Percentiles rank a stretch among this genome's conserved stretches.
These are phyloP conservation scores for Thysanoteuthis rhombus DNA, from an alignment of 2,888 invertebrate species.

Conservation along the genomic window DNA sequence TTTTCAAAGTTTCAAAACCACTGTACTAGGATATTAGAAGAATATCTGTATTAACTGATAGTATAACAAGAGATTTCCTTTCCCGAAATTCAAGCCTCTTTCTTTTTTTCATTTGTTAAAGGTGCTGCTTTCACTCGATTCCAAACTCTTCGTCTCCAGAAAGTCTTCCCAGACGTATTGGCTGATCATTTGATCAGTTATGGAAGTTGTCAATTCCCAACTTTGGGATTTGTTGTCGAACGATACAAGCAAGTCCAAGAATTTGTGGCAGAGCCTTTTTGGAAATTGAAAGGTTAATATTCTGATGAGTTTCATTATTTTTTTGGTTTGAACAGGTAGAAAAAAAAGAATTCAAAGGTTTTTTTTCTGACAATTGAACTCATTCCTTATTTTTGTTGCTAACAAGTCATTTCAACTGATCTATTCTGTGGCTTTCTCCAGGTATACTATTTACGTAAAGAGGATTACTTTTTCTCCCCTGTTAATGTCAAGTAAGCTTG, in stretches of 20 bases:
- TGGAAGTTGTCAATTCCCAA: conserved; percentile 99
- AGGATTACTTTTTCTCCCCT: too few relatives aligned
- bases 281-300: conserved; percentile 79
- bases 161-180: conserved; percentile 69
- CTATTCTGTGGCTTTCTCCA: too few relatives aligned
- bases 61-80: neutral
- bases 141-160: conserved; percentile 89
- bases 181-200: conserved; percentile 90
- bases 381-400: too few relatives aligned
- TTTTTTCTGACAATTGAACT: too few relatives aligned
- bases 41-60: too few relatives aligned
- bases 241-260: conserved; percentile 88
- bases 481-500: too few relatives aligned
- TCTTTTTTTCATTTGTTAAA: conserved; percentile 37
- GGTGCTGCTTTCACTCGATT: conserved; percentile 98
- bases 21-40: too few relatives aligned
- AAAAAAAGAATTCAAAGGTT: too few relatives aligned
- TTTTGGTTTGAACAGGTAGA: neutral
- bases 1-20: too few relatives aligned
- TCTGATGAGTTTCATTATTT: neutral
- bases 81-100: neutral
- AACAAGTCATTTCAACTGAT: too few relatives aligned
- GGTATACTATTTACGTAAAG: too few relatives aligned
- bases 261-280: conserved; percentile 92
- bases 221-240: conserved; percentile 99